Base-by-base conservation (phyloP, 1,140 invertebrate genomes). In the Meloidogyne chitwoodi region DNA sequence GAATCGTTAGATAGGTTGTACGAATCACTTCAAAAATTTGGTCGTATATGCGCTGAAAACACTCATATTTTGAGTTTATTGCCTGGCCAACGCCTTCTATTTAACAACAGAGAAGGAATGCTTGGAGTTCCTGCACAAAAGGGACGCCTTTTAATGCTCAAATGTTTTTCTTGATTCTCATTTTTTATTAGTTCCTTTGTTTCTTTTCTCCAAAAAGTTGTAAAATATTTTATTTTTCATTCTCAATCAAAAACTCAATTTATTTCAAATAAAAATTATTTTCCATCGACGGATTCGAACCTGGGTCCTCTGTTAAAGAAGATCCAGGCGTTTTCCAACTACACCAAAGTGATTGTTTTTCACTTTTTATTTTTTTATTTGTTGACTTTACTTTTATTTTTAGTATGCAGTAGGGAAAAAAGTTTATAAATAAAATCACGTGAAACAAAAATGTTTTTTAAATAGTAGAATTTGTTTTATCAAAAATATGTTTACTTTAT, bases 1-100 rank as follows among this genome's bases (percentile, higher is more conserved):
- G n/a, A 82, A 31, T 74, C 79, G 2, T n/a, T 80, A n/a, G 79
- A 80, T 34, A 69, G 56, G 26, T 27, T 80, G 14, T 80, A 80
- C 67, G 63, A 70, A 44, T 41, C 34, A 19, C 67, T 80, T n/a
- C 79, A 80, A 64, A 80, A 76, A 44, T 80, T 80, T 74, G 79
- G 79, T 22, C 79, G 79, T 27, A 48, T 77, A 16, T 80, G 75
- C 22, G 67, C 78, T 11, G 79, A 80, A 61, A 38, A 38, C 24
- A 74, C 74, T 2, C 34, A 73, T 41, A 66, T 41, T 11, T 14
- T 80, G 11, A 48, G 34, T 16, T 31, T 80, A 14, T 38, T 44
- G 77, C 78, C 79, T 22, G 80, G 79, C 6, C 44, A 81, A 61
- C 74, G 79, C 2, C 80, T 80, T 24, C 26, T 80, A n/a, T 71